These are phyloP conservation scores for Pyrrhosoma nymphula DNA, from an alignment of 2,888 invertebrate genomes.

Conservation along the genomic window DNA sequence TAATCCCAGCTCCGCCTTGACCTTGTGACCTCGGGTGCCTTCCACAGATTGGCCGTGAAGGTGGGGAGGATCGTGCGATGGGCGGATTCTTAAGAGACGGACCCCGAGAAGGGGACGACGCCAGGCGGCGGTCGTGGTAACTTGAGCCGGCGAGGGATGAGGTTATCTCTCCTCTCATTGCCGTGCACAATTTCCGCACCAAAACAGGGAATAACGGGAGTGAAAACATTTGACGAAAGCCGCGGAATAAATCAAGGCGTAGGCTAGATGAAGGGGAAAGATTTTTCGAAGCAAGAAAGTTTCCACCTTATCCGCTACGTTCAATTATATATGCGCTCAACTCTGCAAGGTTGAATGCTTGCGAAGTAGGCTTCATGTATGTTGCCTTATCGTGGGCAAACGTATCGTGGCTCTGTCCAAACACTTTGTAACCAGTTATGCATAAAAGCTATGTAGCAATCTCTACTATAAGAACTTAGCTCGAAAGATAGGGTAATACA, in stretches of 20 bases:
- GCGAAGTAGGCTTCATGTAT: background rate
- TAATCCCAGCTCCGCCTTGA: slow-evolving; percentile 37
- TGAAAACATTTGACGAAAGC: slow-evolving; percentile 34
- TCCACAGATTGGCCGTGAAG: slow-evolving; percentile 38
- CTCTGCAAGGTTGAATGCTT: background rate
- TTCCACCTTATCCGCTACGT: background rate
- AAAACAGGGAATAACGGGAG: slow-evolving; percentile 37
- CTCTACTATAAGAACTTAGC: background rate
- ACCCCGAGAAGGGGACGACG: background rate
- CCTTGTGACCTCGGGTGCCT: slow-evolving; percentile 28
- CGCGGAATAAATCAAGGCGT: slow-evolving; percentile 30
- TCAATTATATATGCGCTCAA: background rate
- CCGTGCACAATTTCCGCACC: slow-evolving; percentile 27
- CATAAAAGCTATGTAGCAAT: background rate
- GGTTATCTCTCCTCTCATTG: background rate
- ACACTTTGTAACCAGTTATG: background rate
- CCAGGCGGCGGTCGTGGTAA: background rate
- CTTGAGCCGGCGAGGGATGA: background rate
- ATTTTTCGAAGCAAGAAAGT: slow-evolving; percentile 16
- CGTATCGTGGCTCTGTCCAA: background rate
- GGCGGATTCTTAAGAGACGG: background rate
- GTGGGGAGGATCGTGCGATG: slow-evolving; percentile 35
- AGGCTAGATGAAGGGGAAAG: background rate
- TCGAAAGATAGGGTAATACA: background rate
- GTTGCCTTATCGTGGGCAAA: background rate